Conservation (phyloP, 2,888 invertebrate genomes). For the Phytoseiulus persimilis region DNA sequence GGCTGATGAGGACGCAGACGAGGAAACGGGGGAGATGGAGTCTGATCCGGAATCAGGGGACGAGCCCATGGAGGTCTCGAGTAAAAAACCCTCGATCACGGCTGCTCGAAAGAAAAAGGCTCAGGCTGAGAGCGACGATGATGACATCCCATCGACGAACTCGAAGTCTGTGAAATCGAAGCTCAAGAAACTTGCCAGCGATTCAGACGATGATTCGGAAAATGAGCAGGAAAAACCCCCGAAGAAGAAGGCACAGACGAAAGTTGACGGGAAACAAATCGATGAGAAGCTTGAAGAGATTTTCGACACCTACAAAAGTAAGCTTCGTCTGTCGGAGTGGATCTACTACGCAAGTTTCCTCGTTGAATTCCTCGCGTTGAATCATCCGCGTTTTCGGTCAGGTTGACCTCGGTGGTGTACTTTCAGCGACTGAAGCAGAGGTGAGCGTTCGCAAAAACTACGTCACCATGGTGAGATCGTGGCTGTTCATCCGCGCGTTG, state of each 20-base stretch:
- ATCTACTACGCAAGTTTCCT: too few species aligned
- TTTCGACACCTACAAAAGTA: slow-evolving; percentile 26
- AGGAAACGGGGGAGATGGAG: background rate
- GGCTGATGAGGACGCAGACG: background rate
- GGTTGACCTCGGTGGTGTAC: background rate
- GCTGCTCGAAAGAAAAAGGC: background rate
- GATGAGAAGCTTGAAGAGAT: slow-evolving; percentile 23
- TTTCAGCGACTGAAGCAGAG: slow-evolving; percentile 10
- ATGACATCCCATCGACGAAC: background rate
- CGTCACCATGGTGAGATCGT: slow-evolving; percentile 11
- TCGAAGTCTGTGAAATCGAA: background rate
- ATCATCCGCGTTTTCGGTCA: background rate
- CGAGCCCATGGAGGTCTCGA: background rate
- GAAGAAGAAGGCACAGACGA: background rate
- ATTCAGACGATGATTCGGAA: background rate
- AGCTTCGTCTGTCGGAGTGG: background rate
- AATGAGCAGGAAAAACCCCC: background rate
- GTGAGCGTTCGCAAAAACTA: background rate
- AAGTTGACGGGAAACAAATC: slow-evolving; percentile 23
- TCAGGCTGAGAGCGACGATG: background rate
- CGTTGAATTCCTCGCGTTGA: too few species aligned
- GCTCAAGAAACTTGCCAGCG: background rate
- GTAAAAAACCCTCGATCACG: background rate
- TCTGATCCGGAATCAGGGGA: background rate
- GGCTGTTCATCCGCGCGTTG: slow-evolving; percentile 20